Evolutionary conservation across 2,113 vertebrate species (phyloP).

Genomic region (Stictonetta naevosa): DNA sequence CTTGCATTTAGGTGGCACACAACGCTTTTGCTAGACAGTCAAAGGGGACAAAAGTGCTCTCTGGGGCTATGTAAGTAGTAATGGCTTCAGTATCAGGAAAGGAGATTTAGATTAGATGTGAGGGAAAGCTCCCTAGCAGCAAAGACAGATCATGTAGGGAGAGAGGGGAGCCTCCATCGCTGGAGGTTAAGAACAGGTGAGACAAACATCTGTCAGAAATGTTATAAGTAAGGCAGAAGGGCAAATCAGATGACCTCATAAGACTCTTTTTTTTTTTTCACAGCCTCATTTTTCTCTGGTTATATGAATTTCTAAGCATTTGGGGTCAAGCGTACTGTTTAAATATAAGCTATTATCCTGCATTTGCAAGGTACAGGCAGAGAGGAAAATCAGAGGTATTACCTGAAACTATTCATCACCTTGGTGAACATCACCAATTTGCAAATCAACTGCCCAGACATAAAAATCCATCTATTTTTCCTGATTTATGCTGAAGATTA

Average conservation of each 20-base stretch:
- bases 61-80: not conserved
- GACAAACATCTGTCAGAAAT: slow-evolving; percentile 58
- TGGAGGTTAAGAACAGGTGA: slow-evolving; percentile 65
- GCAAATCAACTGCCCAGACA: slow-evolving; percentile 28
- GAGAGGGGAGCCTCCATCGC: not conserved
- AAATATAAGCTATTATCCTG: slow-evolving; percentile 35
- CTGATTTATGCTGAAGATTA: not conserved
- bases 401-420: slow-evolving; percentile 47
- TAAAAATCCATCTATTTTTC: not conserved
- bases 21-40: not conserved
- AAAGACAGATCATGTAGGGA: not conserved
- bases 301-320: slow-evolving; percentile 54
- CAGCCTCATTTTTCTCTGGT: slow-evolving; percentile 34
- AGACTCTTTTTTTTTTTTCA: not conserved
- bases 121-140: slow-evolving; percentile 5
- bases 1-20: not conserved
- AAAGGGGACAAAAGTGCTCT: not conserved
- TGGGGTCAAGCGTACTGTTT: slow-evolving; percentile 41
- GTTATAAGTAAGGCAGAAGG: slow-evolving; percentile 45
- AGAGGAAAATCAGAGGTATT: not conserved
- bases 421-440: not conserved
- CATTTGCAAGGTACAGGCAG: not conserved
- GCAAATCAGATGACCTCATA: slow-evolving; percentile 60
- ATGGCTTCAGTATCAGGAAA: not conserved
- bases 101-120: not conserved